Evolutionary conservation across 2,797 vertebrate species (phyloP).

Genomic region (Spheniscus humboldti): DNA sequence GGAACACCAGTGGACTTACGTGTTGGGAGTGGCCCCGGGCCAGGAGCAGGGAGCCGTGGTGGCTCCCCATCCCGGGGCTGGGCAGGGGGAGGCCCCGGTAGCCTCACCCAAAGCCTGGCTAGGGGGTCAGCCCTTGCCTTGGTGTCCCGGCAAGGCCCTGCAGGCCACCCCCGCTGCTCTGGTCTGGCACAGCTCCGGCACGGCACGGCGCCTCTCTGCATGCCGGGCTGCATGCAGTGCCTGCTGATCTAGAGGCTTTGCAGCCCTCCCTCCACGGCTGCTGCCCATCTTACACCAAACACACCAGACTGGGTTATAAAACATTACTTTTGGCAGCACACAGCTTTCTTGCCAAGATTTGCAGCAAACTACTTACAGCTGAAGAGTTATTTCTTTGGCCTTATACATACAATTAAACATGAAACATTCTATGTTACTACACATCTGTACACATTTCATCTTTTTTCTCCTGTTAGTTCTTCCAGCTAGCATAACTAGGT

Average conservation of each 20-base stretch:
- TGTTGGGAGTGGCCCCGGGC: accelerated
- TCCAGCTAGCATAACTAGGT: neutral
- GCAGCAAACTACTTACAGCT: neutral
- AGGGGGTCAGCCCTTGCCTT: neutral
- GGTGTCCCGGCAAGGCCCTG: too few species aligned
- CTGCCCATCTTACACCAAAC: neutral
- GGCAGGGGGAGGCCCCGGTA: neutral
- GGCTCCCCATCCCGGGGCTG: neutral
- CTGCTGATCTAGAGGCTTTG: too few species aligned
- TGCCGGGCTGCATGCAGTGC: too few species aligned
- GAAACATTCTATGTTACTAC: neutral
- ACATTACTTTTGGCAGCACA: accelerated
- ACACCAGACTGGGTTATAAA: neutral
- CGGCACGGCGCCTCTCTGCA: accelerated
- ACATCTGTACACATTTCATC: neutral
- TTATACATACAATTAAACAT: neutral
- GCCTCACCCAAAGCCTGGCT: neutral
- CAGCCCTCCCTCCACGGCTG: neutral
- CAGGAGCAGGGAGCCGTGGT: neutral
- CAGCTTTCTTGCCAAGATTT: neutral
- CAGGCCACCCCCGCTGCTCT: accelerated
- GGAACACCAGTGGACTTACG: accelerated
- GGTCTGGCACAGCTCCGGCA: neutral
- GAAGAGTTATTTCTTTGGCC: neutral
- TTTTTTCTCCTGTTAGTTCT: too few species aligned